A percentile compares a stretch with the other conserved stretches of the same genome.
phyloP scores from a whole-genome alignment of 2,888 invertebrate genomes.

The Meta bourneti region DNA sequence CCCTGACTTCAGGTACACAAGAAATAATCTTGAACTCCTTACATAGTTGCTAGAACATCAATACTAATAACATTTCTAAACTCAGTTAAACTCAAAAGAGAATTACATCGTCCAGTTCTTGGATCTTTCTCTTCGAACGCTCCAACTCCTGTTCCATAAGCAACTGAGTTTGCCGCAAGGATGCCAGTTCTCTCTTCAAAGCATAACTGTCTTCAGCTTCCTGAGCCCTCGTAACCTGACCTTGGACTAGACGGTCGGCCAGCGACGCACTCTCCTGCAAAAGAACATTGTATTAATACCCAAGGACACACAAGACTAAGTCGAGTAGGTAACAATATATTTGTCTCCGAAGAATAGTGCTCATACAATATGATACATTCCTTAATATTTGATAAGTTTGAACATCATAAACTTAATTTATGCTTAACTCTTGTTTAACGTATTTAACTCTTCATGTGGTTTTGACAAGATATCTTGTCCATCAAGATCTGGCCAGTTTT shows the following conservation, averaged over 20 bases:
- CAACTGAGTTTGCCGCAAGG: constrained; percentile 90
- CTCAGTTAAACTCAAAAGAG: not conserved
- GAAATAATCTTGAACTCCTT: no score
- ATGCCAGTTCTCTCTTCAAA: constrained; percentile 89
- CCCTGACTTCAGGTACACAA: no score
- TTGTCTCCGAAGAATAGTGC: not conserved
- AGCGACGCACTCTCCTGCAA: constrained; percentile 86
- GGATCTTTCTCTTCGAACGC: constrained; percentile 92
- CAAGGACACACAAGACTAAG: not conserved
- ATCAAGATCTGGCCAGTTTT: no score
- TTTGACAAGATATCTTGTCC: no score
- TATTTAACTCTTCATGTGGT: no score
- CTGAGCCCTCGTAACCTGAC: constrained; percentile 96
- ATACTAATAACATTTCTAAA: no score
- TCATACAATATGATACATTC: not conserved
- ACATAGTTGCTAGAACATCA: no score
- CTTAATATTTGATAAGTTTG: not conserved
- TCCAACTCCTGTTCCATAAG: constrained; percentile 94
- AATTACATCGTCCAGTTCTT: constrained; percentile 80
- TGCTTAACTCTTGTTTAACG: no score
- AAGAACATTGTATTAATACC: not conserved
- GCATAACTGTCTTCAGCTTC: constrained; percentile 89
- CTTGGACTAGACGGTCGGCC: constrained; percentile 94
- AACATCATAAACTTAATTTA: not conserved
- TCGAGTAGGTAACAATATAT: no score